Base-by-base conservation (phyloP, 2,113 vertebrate species). In the Hirundichthys speculiger region DNA sequence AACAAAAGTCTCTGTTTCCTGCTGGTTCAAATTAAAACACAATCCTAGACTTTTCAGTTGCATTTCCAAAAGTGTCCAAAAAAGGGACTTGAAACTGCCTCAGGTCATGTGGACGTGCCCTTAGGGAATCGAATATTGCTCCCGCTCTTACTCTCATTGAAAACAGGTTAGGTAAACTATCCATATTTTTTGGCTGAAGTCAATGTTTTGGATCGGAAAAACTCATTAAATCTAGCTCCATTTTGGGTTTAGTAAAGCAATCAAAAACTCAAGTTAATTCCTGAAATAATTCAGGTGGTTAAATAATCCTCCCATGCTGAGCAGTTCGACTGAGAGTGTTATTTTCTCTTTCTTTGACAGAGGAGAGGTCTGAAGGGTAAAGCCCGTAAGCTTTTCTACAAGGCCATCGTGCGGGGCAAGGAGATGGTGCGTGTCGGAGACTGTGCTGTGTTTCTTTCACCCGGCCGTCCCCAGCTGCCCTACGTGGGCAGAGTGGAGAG, bases 401-500 rank as follows among this genome's bases (percentile, higher is more conserved):
- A 99, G 93, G 96, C 98, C 73, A 96, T 99, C 5, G 94, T 99
- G 58, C 93, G 98, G 18, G 97, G 96, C 77, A 95, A 95, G 89
- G 98, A 99, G 93, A 95, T 92, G 0, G 93, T 99, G 83, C 93
- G 92, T 50, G 89, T 98, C 0, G 96, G 98, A 0, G 98, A 99
- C 91, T 98, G 98, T 1, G 98, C 98, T 0, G 96, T 99, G 47
- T 99, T 99, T 90, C 94, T 99, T 67, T 99, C 98, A 2, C 95
- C 96, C 0, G 98, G 98, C 39, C 89, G 98, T 19, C 98, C 98
- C 71, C 95, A 98, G 90, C 93, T 99, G 75, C 97, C 98, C 82
- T 99, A 98, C 70, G 95, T 99, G 21, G 98, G 98, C 64, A 93
- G 96, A 84, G 98, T 99, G 52, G 97, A 99, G 92, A 98, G 96